A percentile compares a stretch with the other conserved stretches of the same genome.
Evolutionary conservation across 1,140 invertebrate species (phyloP).

Genomic region (Microplitis demolitor): DNA sequence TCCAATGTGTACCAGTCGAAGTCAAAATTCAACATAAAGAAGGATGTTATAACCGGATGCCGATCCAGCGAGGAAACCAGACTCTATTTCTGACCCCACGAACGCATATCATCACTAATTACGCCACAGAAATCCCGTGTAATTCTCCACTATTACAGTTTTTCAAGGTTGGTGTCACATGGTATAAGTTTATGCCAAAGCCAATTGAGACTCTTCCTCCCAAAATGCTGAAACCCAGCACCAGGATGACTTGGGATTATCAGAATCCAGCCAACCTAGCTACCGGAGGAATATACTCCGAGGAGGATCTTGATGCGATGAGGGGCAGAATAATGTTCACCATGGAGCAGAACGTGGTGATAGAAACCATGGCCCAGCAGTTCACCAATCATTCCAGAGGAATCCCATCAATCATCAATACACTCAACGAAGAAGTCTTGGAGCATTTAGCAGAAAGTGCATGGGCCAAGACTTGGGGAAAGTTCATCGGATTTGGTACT

Average conservation of each 20-base stretch:
- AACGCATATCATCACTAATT: slow-evolving; percentile 24
- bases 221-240: no score
- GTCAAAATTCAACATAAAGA: slow-evolving; percentile 5
- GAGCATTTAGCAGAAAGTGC: slow-evolving; percentile 14
- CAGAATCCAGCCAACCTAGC: no score
- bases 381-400: not conserved
- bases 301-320: no score
- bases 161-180: slow-evolving; percentile 19
- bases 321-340: no score
- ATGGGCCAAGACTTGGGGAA: slow-evolving; percentile 16
- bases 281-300: no score
- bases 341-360: no score
- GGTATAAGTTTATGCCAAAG: no score
- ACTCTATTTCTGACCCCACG: slow-evolving; percentile 23
- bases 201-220: no score
- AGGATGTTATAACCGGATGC: slow-evolving; percentile 30
- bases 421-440: slow-evolving; percentile 8
- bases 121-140: slow-evolving; percentile 19
- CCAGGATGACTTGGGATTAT: no score
- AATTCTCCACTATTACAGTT: slow-evolving; percentile 18
- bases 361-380: no score
- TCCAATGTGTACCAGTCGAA: slow-evolving; percentile 25
- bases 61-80: not conserved
- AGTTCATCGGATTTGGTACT: slow-evolving; percentile 18
- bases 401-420: not conserved